Conservation (phyloP, 2,113 vertebrate genomes). For the Suncus etruscus region DNA sequence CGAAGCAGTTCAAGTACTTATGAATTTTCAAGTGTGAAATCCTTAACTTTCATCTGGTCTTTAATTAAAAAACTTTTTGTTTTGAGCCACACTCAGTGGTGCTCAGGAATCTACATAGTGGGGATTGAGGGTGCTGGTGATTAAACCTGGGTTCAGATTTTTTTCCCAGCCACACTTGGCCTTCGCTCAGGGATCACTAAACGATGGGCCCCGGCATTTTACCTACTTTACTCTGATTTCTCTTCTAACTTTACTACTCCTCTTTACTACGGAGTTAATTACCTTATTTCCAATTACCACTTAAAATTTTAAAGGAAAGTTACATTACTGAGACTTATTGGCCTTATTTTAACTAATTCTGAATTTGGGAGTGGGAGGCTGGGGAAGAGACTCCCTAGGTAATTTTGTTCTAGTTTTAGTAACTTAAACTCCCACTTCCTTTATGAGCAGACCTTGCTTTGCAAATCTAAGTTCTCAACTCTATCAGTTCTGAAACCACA, state of each 20-base stretch:
- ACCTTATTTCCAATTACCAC: slow-evolving; percentile 43
- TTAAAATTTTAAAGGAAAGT: slow-evolving; percentile 58
- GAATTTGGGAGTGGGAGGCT: background rate
- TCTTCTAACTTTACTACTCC: background rate
- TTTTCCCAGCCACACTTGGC: no score
- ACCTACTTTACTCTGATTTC: no score
- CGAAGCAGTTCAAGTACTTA: slow-evolving; percentile 26
- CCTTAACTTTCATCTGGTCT: slow-evolving; percentile 41
- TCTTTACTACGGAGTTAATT: background rate
- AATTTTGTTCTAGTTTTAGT: slow-evolving; percentile 21
- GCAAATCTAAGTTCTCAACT: background rate
- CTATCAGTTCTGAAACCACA: background rate
- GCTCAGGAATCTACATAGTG: no score
- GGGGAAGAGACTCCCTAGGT: background rate
- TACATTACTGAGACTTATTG: background rate
- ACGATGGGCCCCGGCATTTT: no score
- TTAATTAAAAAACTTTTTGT: background rate
- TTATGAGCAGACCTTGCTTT: background rate
- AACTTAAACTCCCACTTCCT: background rate
- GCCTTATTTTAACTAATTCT: background rate
- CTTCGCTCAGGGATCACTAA: no score
- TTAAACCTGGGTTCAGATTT: no score
- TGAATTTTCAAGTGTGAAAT: slow-evolving; percentile 29
- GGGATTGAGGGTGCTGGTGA: no score
- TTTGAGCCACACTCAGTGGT: no score